Conservation (phyloP, 2,797 vertebrate species). For the Ibycter americanus region DNA sequence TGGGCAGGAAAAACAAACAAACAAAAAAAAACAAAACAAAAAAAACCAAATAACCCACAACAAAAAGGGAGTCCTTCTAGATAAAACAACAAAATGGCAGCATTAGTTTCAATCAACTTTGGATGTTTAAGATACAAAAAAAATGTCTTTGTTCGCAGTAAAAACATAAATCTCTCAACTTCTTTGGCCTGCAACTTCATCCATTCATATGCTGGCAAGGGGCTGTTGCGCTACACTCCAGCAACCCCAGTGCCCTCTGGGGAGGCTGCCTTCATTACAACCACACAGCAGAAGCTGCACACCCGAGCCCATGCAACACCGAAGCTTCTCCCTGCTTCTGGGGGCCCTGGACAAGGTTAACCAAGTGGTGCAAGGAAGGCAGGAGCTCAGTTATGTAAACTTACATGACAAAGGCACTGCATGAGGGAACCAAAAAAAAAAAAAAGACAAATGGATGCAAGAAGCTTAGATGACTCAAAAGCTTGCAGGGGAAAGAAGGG, state of each 20-base stretch:
- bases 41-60: not conserved
- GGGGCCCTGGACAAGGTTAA: not conserved
- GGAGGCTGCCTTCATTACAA: not conserved
- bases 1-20: not conserved
- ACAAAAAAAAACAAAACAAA: not conserved
- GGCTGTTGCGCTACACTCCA: rapidly evolving
- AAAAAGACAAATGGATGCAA: not conserved
- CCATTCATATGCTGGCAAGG: not conserved
- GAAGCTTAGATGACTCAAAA: not conserved
- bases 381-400: not conserved
- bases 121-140: not conserved
- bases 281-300: not conserved
- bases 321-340: not conserved
- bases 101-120: not conserved
- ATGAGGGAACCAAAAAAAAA: not conserved
- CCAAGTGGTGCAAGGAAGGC: not conserved
- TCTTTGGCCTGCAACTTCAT: not conserved
- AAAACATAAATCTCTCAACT: not conserved
- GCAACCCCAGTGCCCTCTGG: not conserved
- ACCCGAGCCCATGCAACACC: rapidly evolving
- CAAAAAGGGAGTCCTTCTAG: not conserved
- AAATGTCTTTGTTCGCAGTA: not conserved
- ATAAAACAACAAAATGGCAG: not conserved
- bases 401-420: not conserved
- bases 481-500: not conserved